Percentiles rank a stretch among this genome's conserved stretches.
phyloP scores from a whole-genome alignment of 2,888 invertebrate species.

The Plusia festucae region DNA sequence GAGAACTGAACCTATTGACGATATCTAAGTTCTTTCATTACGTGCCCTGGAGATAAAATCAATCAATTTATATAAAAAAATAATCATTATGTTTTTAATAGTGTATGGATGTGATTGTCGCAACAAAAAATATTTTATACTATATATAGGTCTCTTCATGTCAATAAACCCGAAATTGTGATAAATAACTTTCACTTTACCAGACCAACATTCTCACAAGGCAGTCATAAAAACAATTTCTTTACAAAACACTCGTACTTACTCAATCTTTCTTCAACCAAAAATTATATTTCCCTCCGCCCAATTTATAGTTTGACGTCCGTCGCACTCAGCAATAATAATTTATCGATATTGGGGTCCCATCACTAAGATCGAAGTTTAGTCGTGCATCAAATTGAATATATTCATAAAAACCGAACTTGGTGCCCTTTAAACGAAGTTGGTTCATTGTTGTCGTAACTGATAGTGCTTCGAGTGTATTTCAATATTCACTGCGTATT shows the following conservation, averaged over 20 bases:
- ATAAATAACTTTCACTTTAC: too few species aligned
- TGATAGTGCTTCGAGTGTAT: conserved; percentile 58
- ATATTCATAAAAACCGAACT: conserved; percentile 70
- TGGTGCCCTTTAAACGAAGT: conserved; percentile 60
- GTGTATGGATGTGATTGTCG: too few species aligned
- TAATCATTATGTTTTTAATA: too few species aligned
- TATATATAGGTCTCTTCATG: too few species aligned
- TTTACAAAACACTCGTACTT: conserved; percentile 21
- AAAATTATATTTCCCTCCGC: conserved; percentile 41
- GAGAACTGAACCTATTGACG: too few species aligned
- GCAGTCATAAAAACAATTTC: not conserved
- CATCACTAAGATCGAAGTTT: conserved; percentile 67
- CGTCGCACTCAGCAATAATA: conserved; percentile 53
- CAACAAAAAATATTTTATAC: too few species aligned
- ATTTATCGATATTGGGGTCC: conserved; percentile 57
- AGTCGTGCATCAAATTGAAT: conserved; percentile 76
- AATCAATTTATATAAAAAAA: too few species aligned
- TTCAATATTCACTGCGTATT: conserved; percentile 48
- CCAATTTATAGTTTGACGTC: conserved; percentile 44
- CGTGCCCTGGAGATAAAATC: too few species aligned
- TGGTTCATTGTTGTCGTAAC: conserved; percentile 63
- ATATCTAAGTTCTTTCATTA: too few species aligned
- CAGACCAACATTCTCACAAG: not conserved
- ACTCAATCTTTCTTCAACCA: conserved; percentile 27
- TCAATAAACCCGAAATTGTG: not conserved